A percentile compares a stretch with the other conserved stretches of the same genome.
phyloP scores from a whole-genome alignment of 1,140 invertebrate genomes.

The Parasteatoda tepidariorum region DNA sequence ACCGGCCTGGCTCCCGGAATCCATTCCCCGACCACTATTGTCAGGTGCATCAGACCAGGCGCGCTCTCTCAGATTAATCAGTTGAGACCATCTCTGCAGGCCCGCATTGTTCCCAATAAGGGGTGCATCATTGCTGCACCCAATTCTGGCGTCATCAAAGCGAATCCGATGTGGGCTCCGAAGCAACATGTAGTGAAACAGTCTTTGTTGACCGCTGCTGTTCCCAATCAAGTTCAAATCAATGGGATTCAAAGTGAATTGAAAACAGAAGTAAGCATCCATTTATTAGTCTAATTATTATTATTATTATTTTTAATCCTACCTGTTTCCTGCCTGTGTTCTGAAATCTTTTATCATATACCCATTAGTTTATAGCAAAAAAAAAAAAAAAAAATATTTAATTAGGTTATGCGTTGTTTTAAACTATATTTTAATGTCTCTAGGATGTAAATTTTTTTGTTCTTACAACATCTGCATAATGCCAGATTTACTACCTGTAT shows the following conservation, averaged over 20 bases:
- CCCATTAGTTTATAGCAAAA: too few species aligned
- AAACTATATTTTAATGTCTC: too few species aligned
- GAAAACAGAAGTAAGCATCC: neutral
- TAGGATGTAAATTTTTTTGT: too few species aligned
- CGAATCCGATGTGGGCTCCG: neutral
- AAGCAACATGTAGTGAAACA: neutral
- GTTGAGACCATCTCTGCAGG: neutral
- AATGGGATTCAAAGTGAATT: neutral
- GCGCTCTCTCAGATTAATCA: neutral
- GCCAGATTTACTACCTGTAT: too few species aligned
- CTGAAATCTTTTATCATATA: too few species aligned
- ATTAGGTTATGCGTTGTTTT: too few species aligned
- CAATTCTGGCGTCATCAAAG: neutral
- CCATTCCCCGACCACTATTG: neutral
- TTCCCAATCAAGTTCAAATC: neutral
- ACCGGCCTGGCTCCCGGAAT: neutral
- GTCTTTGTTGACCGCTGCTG: neutral
- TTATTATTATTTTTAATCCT: too few species aligned
- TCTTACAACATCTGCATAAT: too few species aligned
- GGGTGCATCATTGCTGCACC: neutral
- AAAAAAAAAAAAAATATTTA: too few species aligned
- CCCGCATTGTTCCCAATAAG: neutral
- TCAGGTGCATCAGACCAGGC: neutral
- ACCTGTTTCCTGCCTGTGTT: too few species aligned
- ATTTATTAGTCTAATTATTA: too few species aligned